Evolutionary conservation across 1,140 invertebrate genomes (phyloP).

Genomic region (Dendroctonus ponderosae): DNA sequence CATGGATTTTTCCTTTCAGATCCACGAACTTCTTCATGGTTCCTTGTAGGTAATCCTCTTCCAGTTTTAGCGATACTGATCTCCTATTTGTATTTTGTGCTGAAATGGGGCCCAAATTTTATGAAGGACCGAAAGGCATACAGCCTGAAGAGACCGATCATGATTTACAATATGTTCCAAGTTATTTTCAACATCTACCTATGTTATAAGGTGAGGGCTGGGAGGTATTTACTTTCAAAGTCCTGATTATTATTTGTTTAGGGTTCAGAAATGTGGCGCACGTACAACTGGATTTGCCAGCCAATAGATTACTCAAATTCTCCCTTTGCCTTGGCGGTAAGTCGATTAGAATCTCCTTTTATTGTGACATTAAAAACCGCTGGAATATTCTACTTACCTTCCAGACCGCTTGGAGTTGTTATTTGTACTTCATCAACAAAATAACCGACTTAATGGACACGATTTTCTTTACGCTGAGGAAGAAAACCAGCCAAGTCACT

Average conservation of each 20-base stretch:
- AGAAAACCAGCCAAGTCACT: constrained; percentile 71
- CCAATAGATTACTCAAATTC: constrained; percentile 14
- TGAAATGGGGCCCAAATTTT: constrained; percentile 63
- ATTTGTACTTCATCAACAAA: constrained; percentile 63
- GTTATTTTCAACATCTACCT: constrained; percentile 73
- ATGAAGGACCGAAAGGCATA: constrained; percentile 72
- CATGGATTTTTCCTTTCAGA: constrained; percentile 27
- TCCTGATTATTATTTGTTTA: constrained; percentile 7
- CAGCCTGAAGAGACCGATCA: constrained; percentile 70
- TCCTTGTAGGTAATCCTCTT: constrained; percentile 28
- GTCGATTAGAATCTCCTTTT: background rate
- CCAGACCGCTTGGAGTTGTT: constrained; percentile 63
- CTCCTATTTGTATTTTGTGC: constrained; percentile 62
- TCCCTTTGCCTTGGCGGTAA: constrained; percentile 5
- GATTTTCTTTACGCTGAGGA: constrained; percentile 75
- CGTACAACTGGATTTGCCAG: constrained; percentile 23
- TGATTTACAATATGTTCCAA: constrained; percentile 81
- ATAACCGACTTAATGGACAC: constrained; percentile 67
- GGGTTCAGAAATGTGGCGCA: background rate
- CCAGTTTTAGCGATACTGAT: constrained; percentile 63
- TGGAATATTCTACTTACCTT: constrained; percentile 14
- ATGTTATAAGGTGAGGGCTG: constrained; percentile 62
- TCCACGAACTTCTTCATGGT: constrained; percentile 31
- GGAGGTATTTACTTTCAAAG: background rate
- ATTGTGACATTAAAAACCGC: background rate